These are phyloP conservation scores for Fregetta grallaria DNA, from an alignment of 2,113 vertebrate genomes.

Conservation along the genomic window DNA sequence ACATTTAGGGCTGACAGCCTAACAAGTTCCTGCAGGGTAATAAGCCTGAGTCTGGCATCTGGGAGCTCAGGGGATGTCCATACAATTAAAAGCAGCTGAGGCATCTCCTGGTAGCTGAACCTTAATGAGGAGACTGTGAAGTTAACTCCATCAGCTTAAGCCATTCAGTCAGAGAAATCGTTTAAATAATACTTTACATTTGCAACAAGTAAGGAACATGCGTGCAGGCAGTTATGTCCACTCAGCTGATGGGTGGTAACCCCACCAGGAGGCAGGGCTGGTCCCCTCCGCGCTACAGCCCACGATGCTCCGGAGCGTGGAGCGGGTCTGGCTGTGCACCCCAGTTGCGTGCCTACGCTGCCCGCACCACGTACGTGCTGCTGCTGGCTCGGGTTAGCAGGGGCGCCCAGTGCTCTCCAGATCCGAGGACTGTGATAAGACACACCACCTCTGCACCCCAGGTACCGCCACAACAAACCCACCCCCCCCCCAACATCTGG, in stretches of 20 bases:
- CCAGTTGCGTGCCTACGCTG: no score
- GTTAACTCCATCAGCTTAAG: not conserved
- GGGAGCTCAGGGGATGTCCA: not conserved
- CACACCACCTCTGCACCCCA: not conserved
- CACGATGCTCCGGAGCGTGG: fast-evolving
- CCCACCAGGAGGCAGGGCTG: not conserved
- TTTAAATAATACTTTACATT: not conserved
- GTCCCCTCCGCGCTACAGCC: no score
- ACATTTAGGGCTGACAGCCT: constrained; percentile 14
- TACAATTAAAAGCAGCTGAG: constrained; percentile 10
- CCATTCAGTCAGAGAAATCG: not conserved
- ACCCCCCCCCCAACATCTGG: constrained; percentile 7
- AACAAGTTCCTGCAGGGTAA: constrained; percentile 36
- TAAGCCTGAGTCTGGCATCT: not conserved
- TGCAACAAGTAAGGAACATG: fast-evolving
- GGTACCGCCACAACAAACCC: not conserved
- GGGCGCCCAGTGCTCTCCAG: not conserved
- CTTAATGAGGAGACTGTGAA: not conserved
- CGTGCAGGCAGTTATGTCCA: fast-evolving
- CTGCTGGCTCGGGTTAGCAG: not conserved
- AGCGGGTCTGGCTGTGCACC: no score
- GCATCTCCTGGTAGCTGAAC: not conserved
- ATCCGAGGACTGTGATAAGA: fast-evolving
- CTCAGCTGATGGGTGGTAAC: not conserved
- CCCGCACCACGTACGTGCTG: fast-evolving